Base-by-base conservation (phyloP, 2,113 vertebrate genomes). In the Ailurus styani region DNA sequence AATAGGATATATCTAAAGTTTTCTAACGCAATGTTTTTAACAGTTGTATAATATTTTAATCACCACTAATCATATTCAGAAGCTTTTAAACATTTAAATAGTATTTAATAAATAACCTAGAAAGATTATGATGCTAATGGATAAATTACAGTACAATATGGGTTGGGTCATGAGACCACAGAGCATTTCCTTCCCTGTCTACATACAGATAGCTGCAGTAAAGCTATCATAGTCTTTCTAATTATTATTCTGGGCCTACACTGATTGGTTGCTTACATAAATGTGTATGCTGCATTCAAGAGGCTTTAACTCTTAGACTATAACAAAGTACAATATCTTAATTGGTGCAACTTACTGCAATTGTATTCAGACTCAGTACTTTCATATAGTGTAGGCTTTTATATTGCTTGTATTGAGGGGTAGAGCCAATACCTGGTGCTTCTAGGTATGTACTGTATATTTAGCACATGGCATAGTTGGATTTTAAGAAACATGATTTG, bases 71-170 rank as follows among this genome's bases (percentile, higher is more conserved):
- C 31, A 97, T 60, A 87, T 40, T 90, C 29, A 96, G 72, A n/a
- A 95, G 68, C 15, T 97, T 97, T 91, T 79, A 96, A 77, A 72
- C 64, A 96, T 77, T 97, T 97, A 47, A 87, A 81, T 45, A 81
- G 20, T 82, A 95, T 45, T 87, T 89, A 86, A 75, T 95, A 85
- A 87, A 96, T 60, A 83, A 95, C 40, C 18, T 85, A 54, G 79
- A 70, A 5, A 92, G 15, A 93, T 77, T 85, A 34, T 79, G 47
- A 90, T 52, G 27, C 3, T 29, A 96, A 77, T 57, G 57, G 91
- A 85, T 96, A n/a, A 95, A 97, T 93, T 17, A 50, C 57, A 8
- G n/a, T 91, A 83, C 6, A 82, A 29, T 77, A 66, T 45, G n/a
- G n/a, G 25, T 27, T 91, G 42, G 29, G 62, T 23, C 50, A 86